Percentiles rank a stretch among this genome's conserved stretches.
phyloP scores from a whole-genome alignment of 2,797 vertebrate genomes.

The Xerus rutilus region DNA sequence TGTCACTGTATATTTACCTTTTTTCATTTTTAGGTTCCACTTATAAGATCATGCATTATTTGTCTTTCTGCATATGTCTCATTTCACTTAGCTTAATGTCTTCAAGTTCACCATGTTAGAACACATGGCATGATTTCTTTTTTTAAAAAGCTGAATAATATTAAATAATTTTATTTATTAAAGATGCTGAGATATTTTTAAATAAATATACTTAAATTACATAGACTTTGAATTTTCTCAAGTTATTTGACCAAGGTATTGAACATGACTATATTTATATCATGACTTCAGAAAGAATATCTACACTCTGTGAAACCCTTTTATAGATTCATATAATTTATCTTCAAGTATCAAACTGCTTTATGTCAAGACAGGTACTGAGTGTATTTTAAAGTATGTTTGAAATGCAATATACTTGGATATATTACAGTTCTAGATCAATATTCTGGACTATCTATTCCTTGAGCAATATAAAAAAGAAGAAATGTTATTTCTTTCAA shows the following conservation, averaged over 20 bases:
- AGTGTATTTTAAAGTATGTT: background rate
- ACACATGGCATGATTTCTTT: background rate
- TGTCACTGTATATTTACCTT: background rate
- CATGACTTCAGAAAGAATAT: background rate
- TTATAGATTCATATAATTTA: background rate
- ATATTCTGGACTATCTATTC: background rate
- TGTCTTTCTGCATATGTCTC: background rate
- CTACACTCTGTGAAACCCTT: background rate
- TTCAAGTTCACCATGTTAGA: too few species aligned
- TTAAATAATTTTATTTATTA: background rate
- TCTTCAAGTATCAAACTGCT: background rate
- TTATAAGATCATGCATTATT: background rate
- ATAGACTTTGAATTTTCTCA: background rate
- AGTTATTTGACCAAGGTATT: background rate
- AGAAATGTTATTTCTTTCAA: background rate
- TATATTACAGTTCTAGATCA: background rate
- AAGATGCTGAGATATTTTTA: background rate
- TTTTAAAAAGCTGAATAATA: background rate
- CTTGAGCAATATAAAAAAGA: background rate
- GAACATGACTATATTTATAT: background rate
- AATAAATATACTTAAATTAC: background rate
- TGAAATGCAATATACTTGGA: background rate
- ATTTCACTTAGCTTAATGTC: background rate
- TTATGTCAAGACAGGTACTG: background rate
- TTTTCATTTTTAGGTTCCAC: background rate